A percentile compares a stretch with the other conserved stretches of the same genome.
These are phyloP conservation scores for Tokudaia muenninki DNA, from an alignment of 2,797 vertebrate species.

Conservation along the genomic window DNA sequence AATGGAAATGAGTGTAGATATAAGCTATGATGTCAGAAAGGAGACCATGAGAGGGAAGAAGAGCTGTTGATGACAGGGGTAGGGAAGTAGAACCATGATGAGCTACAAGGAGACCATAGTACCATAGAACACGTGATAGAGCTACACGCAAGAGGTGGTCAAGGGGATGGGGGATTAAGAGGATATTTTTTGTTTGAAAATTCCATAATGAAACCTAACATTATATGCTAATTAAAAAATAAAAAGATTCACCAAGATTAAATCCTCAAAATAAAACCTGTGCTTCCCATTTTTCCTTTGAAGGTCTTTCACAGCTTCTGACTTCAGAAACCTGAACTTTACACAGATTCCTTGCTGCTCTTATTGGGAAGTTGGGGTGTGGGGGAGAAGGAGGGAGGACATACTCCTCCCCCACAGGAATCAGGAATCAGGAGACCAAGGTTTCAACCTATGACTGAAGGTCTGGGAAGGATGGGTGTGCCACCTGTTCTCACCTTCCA, in stretches of 20 bases:
- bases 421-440: slow-evolving; percentile 59
- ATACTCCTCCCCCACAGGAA: neutral
- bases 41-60: neutral
- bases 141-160: neutral
- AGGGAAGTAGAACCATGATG: neutral
- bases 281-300: neutral
- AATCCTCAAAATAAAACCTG: neutral
- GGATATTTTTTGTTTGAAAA: neutral
- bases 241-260: neutral
- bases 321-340: slow-evolving; percentile 18
- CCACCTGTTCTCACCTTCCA: neutral
- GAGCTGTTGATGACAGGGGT: neutral
- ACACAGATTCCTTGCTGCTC: neutral
- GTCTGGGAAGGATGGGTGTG: neutral
- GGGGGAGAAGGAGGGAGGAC: accelerated
- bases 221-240: neutral
- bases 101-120: neutral
- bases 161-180: neutral
- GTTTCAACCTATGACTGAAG: slow-evolving; percentile 19
- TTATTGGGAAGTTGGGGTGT: neutral
- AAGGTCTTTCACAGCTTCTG: neutral
- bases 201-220: neutral
- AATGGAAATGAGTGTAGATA: neutral
- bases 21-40: neutral
- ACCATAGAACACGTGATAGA: neutral